Base-by-base conservation (phyloP, 1,140 invertebrate genomes). In the Zaprionus ghesquierei region DNA sequence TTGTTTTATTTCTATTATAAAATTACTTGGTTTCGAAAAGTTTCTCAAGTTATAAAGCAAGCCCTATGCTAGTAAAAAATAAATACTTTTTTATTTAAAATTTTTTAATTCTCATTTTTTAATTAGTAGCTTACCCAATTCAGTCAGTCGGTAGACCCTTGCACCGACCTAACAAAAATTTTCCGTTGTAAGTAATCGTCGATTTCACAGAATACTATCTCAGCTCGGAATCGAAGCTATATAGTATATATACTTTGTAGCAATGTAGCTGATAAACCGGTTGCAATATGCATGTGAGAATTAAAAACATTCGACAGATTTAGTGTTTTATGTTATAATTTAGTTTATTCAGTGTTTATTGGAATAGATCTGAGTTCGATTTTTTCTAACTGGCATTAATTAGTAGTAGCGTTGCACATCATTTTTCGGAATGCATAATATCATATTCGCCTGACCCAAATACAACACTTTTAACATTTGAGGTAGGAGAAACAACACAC, bases 261-360 rank as follows among this genome's bases (percentile, higher is more conserved):
- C 15, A 56, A 55, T 49, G 33, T 8, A 31, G 18, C 18, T 25
- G 6, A 50, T 38, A 50, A 56, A 38, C 33, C 22, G 12, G 22
- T 41, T 31, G 35, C 5, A 44, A 60, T 78, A 29, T 22, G 50
- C 38, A 60, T 18, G 2, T 29, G 44, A 29, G 60, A 54, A 70
- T 18, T 23, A 55, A 66, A 51, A n/a, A 46, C 33, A 53, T 44
- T 50, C 20, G 10, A 5, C 8, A 58, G 41, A 10, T 41, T 65
- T 55, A 29, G 9, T 63, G 20, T 59, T 73, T 20, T 78, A 59
- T 77, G 82, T 89, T 77, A 87, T 89, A 89, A 89, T 80, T 89
- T 89, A 89, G 55, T 89, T 89, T 89, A 84, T 89, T 89, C 73
- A 84, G 76, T 69, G 82, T 75, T 64, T 80, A 46, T 53, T 68